Evolutionary conservation across 2,797 vertebrate genomes (phyloP).

Genomic region (Tapirus indicus): DNA sequence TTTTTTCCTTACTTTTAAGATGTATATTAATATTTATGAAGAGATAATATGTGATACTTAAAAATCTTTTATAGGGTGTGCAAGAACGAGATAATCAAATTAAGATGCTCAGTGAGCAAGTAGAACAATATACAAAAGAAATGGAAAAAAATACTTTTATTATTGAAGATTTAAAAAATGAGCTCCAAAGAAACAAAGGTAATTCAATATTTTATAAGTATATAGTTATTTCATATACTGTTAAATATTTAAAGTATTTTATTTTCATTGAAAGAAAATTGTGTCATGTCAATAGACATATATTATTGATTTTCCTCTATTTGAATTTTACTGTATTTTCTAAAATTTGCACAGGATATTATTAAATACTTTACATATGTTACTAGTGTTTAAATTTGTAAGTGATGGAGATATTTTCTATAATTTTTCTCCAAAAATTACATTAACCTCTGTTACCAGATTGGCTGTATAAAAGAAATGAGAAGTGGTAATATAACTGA

Average conservation of each 20-base stretch:
- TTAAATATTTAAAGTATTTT: background rate
- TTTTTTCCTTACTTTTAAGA: background rate
- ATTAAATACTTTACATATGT: background rate
- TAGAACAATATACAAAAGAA: slow-evolving; percentile 95
- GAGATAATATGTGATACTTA: background rate
- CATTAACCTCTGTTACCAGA: slow-evolving; percentile 9
- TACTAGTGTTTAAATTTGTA: background rate
- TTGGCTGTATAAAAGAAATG: background rate
- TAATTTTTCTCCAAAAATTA: slow-evolving; percentile 37
- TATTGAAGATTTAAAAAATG: slow-evolving; percentile 93
- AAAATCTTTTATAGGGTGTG: slow-evolving; percentile 89
- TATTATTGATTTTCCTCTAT: background rate
- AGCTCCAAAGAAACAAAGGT: slow-evolving; percentile 93
- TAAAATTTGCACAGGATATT: background rate
- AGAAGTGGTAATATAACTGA: background rate
- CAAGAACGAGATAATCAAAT: slow-evolving; percentile 96
- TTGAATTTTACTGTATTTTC: background rate
- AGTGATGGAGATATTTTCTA: background rate
- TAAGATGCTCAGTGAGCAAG: slow-evolving; percentile 94
- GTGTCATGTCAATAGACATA: slow-evolving; percentile 13
- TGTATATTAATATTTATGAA: background rate
- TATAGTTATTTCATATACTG: slow-evolving; percentile 8
- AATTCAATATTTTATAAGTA: slow-evolving; percentile 49
- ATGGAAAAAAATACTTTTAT: slow-evolving; percentile 95
- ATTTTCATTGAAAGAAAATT: slow-evolving; percentile 35